A percentile compares a stretch with the other conserved stretches of the same genome.
Conservation (phyloP, 2,888 invertebrate genomes). For the Chloroclysta siterata region DNA sequence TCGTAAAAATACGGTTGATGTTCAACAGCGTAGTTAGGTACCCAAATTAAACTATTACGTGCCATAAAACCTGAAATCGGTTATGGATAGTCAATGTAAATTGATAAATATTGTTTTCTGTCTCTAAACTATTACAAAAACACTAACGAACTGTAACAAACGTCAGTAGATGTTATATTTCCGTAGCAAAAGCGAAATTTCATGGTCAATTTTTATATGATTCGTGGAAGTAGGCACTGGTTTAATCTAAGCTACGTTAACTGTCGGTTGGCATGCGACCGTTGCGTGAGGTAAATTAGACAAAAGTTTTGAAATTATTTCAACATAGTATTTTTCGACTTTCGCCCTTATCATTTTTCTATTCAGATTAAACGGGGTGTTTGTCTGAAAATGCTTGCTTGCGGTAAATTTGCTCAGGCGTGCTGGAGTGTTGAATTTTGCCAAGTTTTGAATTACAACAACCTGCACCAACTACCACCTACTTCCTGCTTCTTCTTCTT, state of each 20-base stretch:
- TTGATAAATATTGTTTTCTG: constrained; percentile 43
- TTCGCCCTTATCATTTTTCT: constrained; percentile 25
- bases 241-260: constrained; percentile 78
- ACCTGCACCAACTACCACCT: too few species aligned
- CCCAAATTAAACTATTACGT: constrained; percentile 22
- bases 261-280: constrained; percentile 68
- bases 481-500: too few species aligned
- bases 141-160: constrained; percentile 51
- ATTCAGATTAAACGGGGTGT: constrained; percentile 10
- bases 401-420: constrained; percentile 7
- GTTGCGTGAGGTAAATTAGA: constrained; percentile 65
- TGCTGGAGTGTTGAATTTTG: background rate
- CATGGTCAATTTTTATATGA: constrained; percentile 82
- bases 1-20: background rate
- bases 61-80: constrained; percentile 35
- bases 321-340: constrained; percentile 33
- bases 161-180: constrained; percentile 58
- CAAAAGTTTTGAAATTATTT: constrained; percentile 69
- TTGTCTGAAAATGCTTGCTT: constrained; percentile 12
- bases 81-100: constrained; percentile 40
- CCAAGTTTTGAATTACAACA: constrained; percentile 4
- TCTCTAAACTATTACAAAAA: constrained; percentile 40
- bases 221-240: constrained; percentile 78
- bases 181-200: constrained; percentile 77
- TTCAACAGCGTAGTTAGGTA: constrained; percentile 7